Conservation (phyloP, 2,797 vertebrate species). For the Enteromius argenteus region DNA sequence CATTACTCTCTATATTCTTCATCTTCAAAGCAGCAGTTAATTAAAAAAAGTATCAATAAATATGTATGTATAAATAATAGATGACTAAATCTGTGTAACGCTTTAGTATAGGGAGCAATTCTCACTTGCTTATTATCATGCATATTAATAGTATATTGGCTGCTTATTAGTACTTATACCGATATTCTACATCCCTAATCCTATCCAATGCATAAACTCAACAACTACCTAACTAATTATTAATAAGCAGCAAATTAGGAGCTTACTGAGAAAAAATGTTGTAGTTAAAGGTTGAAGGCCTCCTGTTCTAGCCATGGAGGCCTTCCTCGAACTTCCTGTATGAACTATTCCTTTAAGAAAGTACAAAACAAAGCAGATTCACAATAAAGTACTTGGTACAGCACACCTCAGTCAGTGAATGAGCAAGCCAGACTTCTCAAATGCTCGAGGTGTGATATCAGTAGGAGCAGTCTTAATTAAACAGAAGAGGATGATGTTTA, state of each 20-base stretch:
- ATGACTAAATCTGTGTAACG: not conserved
- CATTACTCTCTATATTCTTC: not conserved
- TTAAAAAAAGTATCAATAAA: not conserved
- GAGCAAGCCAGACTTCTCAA: not conserved
- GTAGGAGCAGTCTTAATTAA: constrained; percentile 53
- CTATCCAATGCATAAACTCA: not conserved
- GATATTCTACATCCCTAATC: not conserved
- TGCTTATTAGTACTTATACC: not conserved
- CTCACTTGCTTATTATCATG: not conserved
- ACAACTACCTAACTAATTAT: not conserved
- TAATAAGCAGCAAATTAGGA: not conserved
- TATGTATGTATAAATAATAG: no score
- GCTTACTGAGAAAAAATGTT: not conserved
- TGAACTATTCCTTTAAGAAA: not conserved
- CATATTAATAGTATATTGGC: not conserved
- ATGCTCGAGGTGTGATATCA: constrained; percentile 46
- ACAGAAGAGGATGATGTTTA: constrained; percentile 39
- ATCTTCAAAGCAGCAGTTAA: not conserved
- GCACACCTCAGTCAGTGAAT: constrained; percentile 29
- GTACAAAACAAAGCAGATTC: not conserved
- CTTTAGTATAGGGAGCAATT: not conserved
- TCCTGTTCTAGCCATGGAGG: no score
- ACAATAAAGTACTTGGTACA: not conserved
- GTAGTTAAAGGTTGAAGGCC: no score
- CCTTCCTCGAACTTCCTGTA: no score